These are phyloP conservation scores for Himalopsyche phryganea DNA, from an alignment of 1,140 invertebrate species.

Conservation along the genomic window DNA sequence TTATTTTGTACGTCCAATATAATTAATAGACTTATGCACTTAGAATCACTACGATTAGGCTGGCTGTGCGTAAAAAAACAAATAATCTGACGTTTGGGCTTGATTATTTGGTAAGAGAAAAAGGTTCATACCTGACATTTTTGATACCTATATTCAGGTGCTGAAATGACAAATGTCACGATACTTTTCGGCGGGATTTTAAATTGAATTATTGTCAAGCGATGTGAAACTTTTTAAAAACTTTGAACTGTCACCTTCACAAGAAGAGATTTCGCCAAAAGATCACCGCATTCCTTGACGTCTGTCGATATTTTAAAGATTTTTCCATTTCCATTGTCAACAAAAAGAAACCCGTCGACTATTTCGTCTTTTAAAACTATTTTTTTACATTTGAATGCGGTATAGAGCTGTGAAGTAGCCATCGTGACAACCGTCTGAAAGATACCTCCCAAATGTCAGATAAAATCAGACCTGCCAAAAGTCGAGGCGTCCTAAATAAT, in stretches of 20 bases:
- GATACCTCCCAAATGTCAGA: no score
- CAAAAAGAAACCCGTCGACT: constrained; percentile 42
- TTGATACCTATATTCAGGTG: no score
- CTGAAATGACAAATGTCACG: no score
- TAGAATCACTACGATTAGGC: no score
- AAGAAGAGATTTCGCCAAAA: constrained; percentile 44
- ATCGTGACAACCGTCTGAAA: not conserved
- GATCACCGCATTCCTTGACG: constrained; percentile 44
- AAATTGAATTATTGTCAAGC: not conserved
- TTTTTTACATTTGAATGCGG: constrained; percentile 35
- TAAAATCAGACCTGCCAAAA: no score
- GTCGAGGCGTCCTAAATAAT: no score
- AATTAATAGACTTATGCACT: no score
- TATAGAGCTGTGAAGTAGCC: not conserved
- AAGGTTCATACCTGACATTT: no score
- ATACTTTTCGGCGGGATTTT: not conserved
- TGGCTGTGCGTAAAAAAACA: no score
- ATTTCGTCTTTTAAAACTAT: constrained; percentile 44
- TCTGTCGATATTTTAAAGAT: constrained; percentile 44
- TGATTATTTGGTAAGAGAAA: no score
- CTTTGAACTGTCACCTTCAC: constrained; percentile 41
- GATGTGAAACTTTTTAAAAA: constrained; percentile 5
- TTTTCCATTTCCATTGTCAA: constrained; percentile 39
- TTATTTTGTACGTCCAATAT: no score
- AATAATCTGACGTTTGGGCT: no score